Conservation (phyloP, 2,797 vertebrate genomes). For the Channa striata region DNA sequence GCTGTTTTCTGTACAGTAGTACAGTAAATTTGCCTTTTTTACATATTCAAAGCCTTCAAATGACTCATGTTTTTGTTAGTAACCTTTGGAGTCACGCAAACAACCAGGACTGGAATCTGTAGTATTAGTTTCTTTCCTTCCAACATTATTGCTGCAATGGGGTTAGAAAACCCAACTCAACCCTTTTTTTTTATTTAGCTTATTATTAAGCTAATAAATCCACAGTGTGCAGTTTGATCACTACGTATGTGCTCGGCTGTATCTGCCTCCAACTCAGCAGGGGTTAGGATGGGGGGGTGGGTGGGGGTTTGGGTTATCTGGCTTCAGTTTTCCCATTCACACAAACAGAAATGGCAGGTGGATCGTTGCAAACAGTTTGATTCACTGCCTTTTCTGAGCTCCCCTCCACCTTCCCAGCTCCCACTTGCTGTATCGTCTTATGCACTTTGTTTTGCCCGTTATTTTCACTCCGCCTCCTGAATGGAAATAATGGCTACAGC, state of each 20-base stretch:
- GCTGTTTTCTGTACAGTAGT: no score
- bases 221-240: no score
- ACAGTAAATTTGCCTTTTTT: no score
- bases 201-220: background rate
- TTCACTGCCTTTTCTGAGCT: slow-evolving; percentile 18
- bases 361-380: slow-evolving; percentile 8
- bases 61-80: no score
- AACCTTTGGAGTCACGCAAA: no score
- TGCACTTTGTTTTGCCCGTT: slow-evolving; percentile 5
- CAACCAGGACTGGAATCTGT: no score
- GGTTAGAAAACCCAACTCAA: background rate
- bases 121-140: background rate
- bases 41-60: no score
- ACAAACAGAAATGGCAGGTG: slow-evolving; percentile 4
- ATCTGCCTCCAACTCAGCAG: background rate
- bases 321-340: slow-evolving; percentile 8
- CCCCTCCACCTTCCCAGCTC: slow-evolving; percentile 18
- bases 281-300: no score
- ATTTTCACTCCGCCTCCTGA: background rate
- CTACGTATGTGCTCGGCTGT: slow-evolving; percentile 14
- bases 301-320: background rate
- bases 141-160: background rate
- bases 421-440: background rate
- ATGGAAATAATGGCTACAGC: slow-evolving; percentile 2
- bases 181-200: background rate